Base-by-base conservation (phyloP, 2,888 invertebrate genomes). In the Kryphioiulus occultus region DNA sequence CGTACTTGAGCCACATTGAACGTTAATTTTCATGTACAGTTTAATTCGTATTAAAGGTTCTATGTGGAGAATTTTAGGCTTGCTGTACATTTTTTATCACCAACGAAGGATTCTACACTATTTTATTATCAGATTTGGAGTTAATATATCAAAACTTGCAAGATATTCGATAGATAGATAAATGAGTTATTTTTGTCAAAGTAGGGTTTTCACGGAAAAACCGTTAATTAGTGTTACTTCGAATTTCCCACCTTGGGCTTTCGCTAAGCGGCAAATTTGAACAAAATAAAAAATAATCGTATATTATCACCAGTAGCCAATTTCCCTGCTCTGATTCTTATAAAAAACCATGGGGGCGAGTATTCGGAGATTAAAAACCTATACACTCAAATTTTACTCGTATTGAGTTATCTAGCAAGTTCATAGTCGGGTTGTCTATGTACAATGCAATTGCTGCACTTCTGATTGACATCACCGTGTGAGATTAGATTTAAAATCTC, bases 1-100 rank as follows among this genome's bases (percentile, higher is more conserved):
- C 35, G n/a, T 86, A 86, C 32, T 53, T 19, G 35, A 86, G 59
- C 86, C 86, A 86, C 86, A 86, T 86, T 86, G 86, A 53, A 86
- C 86, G n/a, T 44, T 53, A 30, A 86, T 86, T 26, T 85, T 78
- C 44, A 86, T 86, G 86, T 86, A 86, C 86, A 86, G 86, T 47
- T 86, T 86, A 86, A 86, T 30, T 47, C 42, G 42, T 86, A 86
- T 44, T 44, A 86, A 86, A 42, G 86, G 86, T 44, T 47, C 86
- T 86, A 47, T 86, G 86, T 86, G 86, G 53, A 44, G 59, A 86
- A 86, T 39, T 39, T 15, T 0, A 19, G 2, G 0, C 22, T 17
- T 1, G 5, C 1, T 26, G 30, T 30, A 12, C 22, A 78, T 78
- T 78, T 78, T 30, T n/a, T n/a, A 59, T 35, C 35, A 35, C 35